Conservation (phyloP, 1,140 invertebrate species). For the Campodea augens region DNA sequence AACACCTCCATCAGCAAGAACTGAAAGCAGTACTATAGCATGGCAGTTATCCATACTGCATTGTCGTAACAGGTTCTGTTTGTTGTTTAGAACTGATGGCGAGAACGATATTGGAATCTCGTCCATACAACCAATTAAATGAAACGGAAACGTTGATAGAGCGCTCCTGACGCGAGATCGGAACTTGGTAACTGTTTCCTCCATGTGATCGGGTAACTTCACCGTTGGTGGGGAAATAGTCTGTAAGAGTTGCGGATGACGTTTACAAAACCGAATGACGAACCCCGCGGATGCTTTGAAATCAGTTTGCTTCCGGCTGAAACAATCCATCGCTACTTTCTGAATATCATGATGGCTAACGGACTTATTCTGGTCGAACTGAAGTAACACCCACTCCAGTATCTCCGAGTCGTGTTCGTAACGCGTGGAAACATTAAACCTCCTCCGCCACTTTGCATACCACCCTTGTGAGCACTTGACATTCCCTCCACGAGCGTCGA, state of each 20-base stretch:
- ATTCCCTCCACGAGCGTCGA: slow-evolving; percentile 10
- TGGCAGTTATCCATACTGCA: slow-evolving; percentile 12
- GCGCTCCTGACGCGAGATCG: too few species aligned
- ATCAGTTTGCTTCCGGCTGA: slow-evolving; percentile 7
- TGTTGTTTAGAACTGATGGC: background rate
- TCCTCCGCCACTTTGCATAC: slow-evolving; percentile 14
- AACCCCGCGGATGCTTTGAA: slow-evolving; percentile 16
- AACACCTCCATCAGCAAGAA: slow-evolving; percentile 10
- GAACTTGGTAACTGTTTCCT: slow-evolving; percentile 7
- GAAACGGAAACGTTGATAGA: too few species aligned
- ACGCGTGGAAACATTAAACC: slow-evolving; percentile 5
- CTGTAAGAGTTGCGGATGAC: slow-evolving; percentile 14
- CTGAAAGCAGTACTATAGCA: slow-evolving; percentile 10
- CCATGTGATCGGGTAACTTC: slow-evolving; percentile 10
- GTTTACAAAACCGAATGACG: slow-evolving; percentile 14
- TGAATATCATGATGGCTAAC: slow-evolving; percentile 13
- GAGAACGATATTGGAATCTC: slow-evolving; percentile 14
- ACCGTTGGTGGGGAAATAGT: slow-evolving; percentile 10
- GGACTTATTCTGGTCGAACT: slow-evolving; percentile 14
- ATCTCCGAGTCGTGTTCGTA: slow-evolving; percentile 12
- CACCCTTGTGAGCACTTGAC: slow-evolving; percentile 19
- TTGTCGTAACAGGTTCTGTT: background rate
- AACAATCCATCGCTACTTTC: slow-evolving; percentile 6
- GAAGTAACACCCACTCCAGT: slow-evolving; percentile 13
- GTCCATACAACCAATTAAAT: slow-evolving; percentile 11